Evolutionary conservation across 2,113 vertebrate species (phyloP).

Genomic region (Arenaria interpres): DNA sequence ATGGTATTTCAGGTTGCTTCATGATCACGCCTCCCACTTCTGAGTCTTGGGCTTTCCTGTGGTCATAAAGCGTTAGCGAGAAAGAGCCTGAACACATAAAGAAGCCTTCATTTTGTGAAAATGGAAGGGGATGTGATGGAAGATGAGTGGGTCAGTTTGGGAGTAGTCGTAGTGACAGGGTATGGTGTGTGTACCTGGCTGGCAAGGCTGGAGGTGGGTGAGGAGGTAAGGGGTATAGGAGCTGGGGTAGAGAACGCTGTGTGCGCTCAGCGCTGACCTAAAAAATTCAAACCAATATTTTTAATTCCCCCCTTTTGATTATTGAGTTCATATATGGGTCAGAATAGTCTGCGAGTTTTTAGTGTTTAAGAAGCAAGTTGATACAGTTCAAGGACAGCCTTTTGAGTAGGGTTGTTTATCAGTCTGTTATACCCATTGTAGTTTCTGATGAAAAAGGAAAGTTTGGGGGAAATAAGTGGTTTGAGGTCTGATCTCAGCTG

Average conservation of each 20-base stretch:
- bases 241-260: not conserved
- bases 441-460: not conserved
- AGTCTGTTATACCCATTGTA: not conserved
- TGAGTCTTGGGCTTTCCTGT: not conserved
- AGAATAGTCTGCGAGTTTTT: not conserved
- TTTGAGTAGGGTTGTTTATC: not conserved
- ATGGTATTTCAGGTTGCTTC: not conserved
- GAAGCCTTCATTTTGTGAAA: not conserved
- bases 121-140: not conserved
- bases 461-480: not conserved
- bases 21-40: not conserved
- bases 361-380: not conserved
- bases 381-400: not conserved
- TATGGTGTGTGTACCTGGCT: not conserved
- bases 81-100: not conserved
- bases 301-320: rapidly evolving
- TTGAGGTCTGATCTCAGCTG: not conserved
- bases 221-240: not conserved
- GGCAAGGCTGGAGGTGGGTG: not conserved
- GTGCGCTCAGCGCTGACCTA: not conserved
- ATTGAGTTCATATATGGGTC: not conserved
- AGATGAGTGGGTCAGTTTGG: not conserved
- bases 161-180: not conserved
- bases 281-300: not conserved
- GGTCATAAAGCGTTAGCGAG: not conserved